Conservation (phyloP, 2,888 invertebrate genomes). For the Morpho helenor region DNA sequence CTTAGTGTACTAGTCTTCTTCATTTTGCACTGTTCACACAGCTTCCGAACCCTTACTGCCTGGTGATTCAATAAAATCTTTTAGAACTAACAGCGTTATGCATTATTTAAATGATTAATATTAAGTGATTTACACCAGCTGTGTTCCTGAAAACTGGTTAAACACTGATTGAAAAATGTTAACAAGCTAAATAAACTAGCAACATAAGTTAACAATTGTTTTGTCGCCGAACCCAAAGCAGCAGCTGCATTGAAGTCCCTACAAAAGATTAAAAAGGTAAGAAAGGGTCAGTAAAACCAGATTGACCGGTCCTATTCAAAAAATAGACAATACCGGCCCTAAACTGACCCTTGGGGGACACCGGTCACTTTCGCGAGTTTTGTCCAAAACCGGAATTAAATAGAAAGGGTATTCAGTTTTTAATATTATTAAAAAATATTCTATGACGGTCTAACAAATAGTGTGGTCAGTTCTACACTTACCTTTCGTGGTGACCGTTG, state of each 20-base stretch:
- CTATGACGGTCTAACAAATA: conserved; percentile 36
- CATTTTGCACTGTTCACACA: too few relatives aligned
- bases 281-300: conserved; percentile 74
- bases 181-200: not conserved
- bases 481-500: conserved; percentile 44
- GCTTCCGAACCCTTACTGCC: too few relatives aligned
- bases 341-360: conserved; percentile 68
- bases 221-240: conserved; percentile 38
- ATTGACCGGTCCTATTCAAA: conserved; percentile 71
- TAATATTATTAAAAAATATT: conserved; percentile 47
- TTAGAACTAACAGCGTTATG: too few relatives aligned
- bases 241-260: conserved; percentile 61
- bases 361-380: conserved; percentile 61
- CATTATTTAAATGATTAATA: too few relatives aligned
- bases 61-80: too few relatives aligned
- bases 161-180: not conserved
- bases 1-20: too few relatives aligned
- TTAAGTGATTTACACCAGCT: too few relatives aligned
- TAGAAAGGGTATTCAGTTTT: conserved; percentile 50
- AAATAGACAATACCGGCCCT: conserved; percentile 61
- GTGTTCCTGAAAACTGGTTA: too few relatives aligned
- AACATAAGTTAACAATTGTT: conserved; percentile 20
- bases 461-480: conserved; percentile 60
- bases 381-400: conserved; percentile 58
- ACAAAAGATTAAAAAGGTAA: conserved; percentile 59